Conservation (phyloP, 2,113 vertebrate species). For the Stigmatopora nigra region DNA sequence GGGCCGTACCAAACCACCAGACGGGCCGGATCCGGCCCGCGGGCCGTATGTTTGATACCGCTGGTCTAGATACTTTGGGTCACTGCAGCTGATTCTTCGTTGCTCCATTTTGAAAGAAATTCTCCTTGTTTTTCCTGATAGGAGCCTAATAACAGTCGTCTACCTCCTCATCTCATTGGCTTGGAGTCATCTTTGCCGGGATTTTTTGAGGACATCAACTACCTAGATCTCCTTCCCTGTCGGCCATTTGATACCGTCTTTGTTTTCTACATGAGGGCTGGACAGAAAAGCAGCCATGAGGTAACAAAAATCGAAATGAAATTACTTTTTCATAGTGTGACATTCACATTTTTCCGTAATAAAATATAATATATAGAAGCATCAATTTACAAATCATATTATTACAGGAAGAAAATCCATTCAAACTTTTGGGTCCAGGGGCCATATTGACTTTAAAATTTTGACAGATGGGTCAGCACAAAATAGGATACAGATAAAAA, state of each 20-base stretch:
- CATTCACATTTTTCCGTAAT: neutral
- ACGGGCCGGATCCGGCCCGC: too few species aligned
- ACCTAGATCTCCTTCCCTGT: constrained; percentile 88
- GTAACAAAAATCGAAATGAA: constrained; percentile 47
- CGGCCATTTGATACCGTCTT: constrained; percentile 96
- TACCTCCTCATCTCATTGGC: constrained; percentile 94
- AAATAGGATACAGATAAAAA: too few species aligned
- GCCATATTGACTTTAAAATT: too few species aligned
- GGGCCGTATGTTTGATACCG: too few species aligned
- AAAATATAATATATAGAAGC: neutral
- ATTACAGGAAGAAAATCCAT: neutral
- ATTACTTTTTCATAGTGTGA: neutral
- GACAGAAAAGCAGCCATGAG: constrained; percentile 92
- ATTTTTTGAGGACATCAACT: constrained; percentile 92
- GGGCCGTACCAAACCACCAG: too few species aligned
- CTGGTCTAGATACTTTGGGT: neutral
- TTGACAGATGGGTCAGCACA: too few species aligned
- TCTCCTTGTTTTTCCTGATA: constrained; percentile 31
- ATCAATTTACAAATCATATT: neutral
- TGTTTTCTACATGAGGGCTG: constrained; percentile 91
- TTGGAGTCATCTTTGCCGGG: constrained; percentile 86
- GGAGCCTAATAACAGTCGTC: constrained; percentile 91
- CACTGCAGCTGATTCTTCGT: neutral
- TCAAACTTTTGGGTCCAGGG: neutral
- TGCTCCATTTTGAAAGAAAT: neutral